Evolutionary conservation across 2,888 invertebrate genomes (phyloP), one percentile per base, ranked within the genome.

Genomic region (Caenorhabditis macrosperma): DNA sequence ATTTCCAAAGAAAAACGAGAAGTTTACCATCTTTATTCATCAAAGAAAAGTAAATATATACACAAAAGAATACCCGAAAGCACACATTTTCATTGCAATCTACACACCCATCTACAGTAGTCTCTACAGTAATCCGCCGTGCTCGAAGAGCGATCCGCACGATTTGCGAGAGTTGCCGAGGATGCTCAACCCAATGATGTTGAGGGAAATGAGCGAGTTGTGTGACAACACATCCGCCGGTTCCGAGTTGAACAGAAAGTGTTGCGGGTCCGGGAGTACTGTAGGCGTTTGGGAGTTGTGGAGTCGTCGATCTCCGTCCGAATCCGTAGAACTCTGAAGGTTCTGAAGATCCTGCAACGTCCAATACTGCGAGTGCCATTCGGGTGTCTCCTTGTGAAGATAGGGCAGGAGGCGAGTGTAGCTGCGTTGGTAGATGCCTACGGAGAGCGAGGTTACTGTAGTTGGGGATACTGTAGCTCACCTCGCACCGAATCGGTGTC

Each of bases 351-450:
- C 85, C 46, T 83, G 82, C 4, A 88, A 78, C 22, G 85, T 83
- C 89, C 89, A 89, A 61, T 88, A 89, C 44, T 86, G 86, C 28
- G 83, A 74, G 55, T 89, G 89, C 82, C 87, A 86, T 66, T 86
- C 83, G n/a, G 88, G 84, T 22, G 89, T 89, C 66, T 86, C 85
- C 61, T 80, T 81, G 74, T 89, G 88, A 50, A 88, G 86, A 55
- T 87, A 85, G 10, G 83, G 82, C 24, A 89, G 78, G 41, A 89
- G 82, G 22, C 85, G 83, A 20, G 87, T 86, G 81, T 89, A 89
- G 66, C 82, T 84, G 17, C 89, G 87, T 24, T 88, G 88, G 71
- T 89, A 89, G 61, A 89, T 85, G 24, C 89, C 89, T 89, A 60
- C n/a, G n/a, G n/a, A n/a, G n/a, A n/a, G n/a, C n/a, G n/a, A n/a